Conservation (phyloP, 2,888 invertebrate species). For the Euzetes globulus region DNA sequence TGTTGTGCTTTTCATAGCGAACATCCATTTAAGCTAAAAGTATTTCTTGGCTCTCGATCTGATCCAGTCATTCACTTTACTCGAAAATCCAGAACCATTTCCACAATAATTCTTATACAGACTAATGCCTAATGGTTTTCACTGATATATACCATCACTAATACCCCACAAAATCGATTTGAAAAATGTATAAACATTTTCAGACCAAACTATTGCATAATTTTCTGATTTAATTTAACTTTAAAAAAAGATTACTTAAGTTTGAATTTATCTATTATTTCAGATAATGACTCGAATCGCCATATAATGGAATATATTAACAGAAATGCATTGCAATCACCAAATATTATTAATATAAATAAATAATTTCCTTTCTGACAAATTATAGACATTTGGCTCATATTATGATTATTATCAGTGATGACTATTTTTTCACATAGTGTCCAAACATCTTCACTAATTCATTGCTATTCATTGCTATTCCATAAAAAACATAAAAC, state of each 20-base stretch:
- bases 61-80: neutral
- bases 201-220: neutral
- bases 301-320: too few species aligned
- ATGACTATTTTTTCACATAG: too few species aligned
- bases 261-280: neutral
- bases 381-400: too few species aligned
- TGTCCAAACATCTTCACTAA: too few species aligned
- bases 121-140: neutral
- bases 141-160: too few species aligned
- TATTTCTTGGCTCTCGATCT: neutral
- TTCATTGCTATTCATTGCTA: too few species aligned
- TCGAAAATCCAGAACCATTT: neutral
- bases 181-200: neutral
- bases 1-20: neutral
- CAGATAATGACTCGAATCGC: too few species aligned
- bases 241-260: neutral
- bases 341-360: too few species aligned
- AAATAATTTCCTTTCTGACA: too few species aligned
- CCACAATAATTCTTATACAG: neutral
- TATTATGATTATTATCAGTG: too few species aligned
- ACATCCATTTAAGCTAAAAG: constrained; percentile 7
- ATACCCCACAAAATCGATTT: neutral
- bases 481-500: too few species aligned
- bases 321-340: too few species aligned
- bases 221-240: constrained; percentile 11